Evolutionary conservation across 2,888 invertebrate genomes (phyloP).

Genomic region (Tenthredo livida): DNA sequence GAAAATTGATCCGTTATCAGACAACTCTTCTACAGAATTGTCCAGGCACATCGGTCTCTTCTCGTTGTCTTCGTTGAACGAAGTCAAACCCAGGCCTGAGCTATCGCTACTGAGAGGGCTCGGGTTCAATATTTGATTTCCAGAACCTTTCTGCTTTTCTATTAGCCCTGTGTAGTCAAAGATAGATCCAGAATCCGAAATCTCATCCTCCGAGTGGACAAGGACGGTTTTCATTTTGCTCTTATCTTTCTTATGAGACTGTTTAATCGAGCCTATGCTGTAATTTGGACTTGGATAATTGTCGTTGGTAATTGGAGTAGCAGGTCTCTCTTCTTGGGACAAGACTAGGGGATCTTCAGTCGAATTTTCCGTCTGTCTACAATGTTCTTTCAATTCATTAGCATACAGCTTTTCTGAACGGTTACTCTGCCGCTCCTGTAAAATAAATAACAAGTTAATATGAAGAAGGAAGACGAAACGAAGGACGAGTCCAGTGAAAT

Average conservation of each 20-base stretch:
- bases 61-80: background rate
- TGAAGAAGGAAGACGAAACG: background rate
- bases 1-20: conserved; percentile 33
- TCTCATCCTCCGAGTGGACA: conserved; percentile 63
- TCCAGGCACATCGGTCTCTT: background rate
- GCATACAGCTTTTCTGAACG: conserved; percentile 49
- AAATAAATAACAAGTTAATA: conserved; percentile 39
- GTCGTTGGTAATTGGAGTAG: conserved; percentile 59
- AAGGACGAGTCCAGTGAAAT: background rate
- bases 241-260: conserved; percentile 64
- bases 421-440: conserved; percentile 47
- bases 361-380: conserved; percentile 20
- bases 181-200: conserved; percentile 65
- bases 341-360: conserved; percentile 42
- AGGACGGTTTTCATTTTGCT: conserved; percentile 56
- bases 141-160: conserved; percentile 9
- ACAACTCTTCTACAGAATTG: conserved; percentile 36
- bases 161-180: conserved; percentile 58
- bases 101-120: conserved; percentile 30
- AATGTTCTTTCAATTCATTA: conserved; percentile 15
- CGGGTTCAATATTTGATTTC: conserved; percentile 55
- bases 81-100: conserved; percentile 19
- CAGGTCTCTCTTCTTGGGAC: conserved; percentile 58
- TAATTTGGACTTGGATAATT: conserved; percentile 61
- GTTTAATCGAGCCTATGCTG: conserved; percentile 60